Base-by-base conservation (phyloP, 2,888 invertebrate genomes). In the Sminthurides aquaticus region DNA sequence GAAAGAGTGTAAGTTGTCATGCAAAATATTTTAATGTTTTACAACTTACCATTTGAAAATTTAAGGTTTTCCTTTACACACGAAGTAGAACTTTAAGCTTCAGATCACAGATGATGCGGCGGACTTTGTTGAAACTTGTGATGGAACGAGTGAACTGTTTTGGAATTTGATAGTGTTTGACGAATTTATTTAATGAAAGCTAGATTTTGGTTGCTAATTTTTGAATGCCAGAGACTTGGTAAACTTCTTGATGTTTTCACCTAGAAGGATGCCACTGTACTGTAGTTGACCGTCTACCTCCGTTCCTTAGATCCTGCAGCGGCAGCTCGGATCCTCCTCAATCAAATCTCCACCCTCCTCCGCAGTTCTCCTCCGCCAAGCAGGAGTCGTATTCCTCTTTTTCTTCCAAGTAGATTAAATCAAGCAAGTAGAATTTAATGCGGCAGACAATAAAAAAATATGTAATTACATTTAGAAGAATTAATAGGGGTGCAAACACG, bases 251-350 rank as follows among this genome's bases (percentile, higher is more conserved):
- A 57, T 29, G 29, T 25, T 57, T 29, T 25, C 25, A 26, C 27
- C 57, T 22, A 57, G 20, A 52, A 28, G 27, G 28, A 28, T 57
- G 57, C 20, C 57, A 20, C 29, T n/a, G 57, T 28, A 28, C 57
- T 57, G 57, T 27, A 29, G 20, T 27, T 25, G 28, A 20, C 29
- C 27, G 57, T 28, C 29, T 57, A 20, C 57, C 29, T 29, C 57
- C 29, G 27, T 57, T n/a, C 57, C 25, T 29, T 57, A 28, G 28
- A 27, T 28, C 57, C 29, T 29, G 27, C 27, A 29, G n/a, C 57
- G 11, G 29, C 57, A 29, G n/a, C 57, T n/a, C 28, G n/a, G 8
- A 57, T 28, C 3, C 57, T 56, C 57, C 57, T 27, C 57, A 56
- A 25, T 11, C 56, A 18, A 20, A n/a, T 24, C 26, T 24, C 56